Base-by-base conservation (phyloP, 2,797 vertebrate genomes). In the Eulemur albifrons region DNA sequence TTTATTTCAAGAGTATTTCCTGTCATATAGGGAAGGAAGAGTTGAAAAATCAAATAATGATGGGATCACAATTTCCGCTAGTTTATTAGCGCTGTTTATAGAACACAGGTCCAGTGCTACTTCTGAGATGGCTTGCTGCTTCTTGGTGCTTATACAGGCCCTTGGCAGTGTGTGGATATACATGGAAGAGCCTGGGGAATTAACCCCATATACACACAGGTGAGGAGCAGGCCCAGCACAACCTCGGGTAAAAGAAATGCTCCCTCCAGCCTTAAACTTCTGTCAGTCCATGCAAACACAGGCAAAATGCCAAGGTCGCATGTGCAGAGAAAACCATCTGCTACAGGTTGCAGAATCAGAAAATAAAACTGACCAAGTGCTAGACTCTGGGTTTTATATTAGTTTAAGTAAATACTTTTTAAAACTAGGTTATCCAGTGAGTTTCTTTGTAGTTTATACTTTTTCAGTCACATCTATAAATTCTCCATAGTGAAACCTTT, bases 331-430 rank as follows among this genome's bases (percentile, higher is more conserved):
- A 93, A 90, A 84, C 61, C 27, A 11, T 88, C 50, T 93, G 43
- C 85, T 30, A 88, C 57, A 94, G 88, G 82, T 92, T 96, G 86
- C 72, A 87, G 86, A 97, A 87, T 95, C 72, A 77, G 83, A 91
- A 94, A 88, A 82, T 73, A 97, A 93, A 97, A 84, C 50, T 67
- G 59, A 69, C 70, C 40, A 35, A 84, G 45, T 75, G 67, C 12
- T 72, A 32, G 75, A 63, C 50, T 82, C 52, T 93, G 40, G 65
- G 69, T 86, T 95, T 65, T 73, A 23, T 70, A 84, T 90, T 97
- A 80, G 85, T 81, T 87, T 77, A 73, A 84, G 61, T 63, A 90
- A 86, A 81, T 65, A 69, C 61, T 92, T 90, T 45, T 91, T 38
- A 76, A 90, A 95, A 91, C 50, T 67, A 67, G 65, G 2, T 89